phyloP scores from a whole-genome alignment of 1,140 invertebrate species.

The Cherax quadricarinatus region DNA sequence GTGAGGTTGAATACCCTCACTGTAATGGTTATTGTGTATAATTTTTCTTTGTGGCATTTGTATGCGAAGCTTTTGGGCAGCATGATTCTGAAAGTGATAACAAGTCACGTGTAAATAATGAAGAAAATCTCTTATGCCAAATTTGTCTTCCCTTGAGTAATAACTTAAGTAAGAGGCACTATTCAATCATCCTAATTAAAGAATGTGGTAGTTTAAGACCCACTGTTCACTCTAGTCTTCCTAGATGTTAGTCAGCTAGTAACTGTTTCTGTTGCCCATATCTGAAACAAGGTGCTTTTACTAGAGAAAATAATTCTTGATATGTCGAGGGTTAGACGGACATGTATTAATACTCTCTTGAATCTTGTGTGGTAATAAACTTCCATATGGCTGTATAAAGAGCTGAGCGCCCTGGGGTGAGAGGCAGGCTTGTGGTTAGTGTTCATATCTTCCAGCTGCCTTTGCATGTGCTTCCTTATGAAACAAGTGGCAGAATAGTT shows the following conservation, averaged over 20 bases:
- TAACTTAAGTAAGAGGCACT: conserved; percentile 8
- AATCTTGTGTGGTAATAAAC: conserved; percentile 1
- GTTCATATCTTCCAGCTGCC: not conserved
- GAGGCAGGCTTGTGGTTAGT: not conserved
- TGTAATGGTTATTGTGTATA: not conserved
- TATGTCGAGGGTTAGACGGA: not conserved
- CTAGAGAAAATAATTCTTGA: not conserved
- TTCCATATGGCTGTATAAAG: not conserved
- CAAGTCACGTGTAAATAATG: too few relatives aligned
- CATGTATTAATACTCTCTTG: not conserved
- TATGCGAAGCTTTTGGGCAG: not conserved
- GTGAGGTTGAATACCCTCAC: not conserved
- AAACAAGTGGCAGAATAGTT: not conserved
- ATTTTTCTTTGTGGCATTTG: not conserved
- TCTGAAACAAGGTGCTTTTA: conserved; percentile 30
- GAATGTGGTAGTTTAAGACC: conserved; percentile 16
- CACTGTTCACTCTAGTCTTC: conserved; percentile 51
- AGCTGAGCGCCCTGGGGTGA: not conserved
- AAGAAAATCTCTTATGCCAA: not conserved
- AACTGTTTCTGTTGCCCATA: conserved; percentile 23
- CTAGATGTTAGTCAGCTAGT: conserved; percentile 61
- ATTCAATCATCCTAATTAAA: conserved; percentile 1
- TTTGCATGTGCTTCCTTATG: not conserved
- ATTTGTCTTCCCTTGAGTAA: conserved; percentile 54
- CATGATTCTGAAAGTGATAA: too few relatives aligned